These are phyloP conservation scores for Phoronis australis DNA, from an alignment of 2,888 invertebrate genomes.

Conservation along the genomic window DNA sequence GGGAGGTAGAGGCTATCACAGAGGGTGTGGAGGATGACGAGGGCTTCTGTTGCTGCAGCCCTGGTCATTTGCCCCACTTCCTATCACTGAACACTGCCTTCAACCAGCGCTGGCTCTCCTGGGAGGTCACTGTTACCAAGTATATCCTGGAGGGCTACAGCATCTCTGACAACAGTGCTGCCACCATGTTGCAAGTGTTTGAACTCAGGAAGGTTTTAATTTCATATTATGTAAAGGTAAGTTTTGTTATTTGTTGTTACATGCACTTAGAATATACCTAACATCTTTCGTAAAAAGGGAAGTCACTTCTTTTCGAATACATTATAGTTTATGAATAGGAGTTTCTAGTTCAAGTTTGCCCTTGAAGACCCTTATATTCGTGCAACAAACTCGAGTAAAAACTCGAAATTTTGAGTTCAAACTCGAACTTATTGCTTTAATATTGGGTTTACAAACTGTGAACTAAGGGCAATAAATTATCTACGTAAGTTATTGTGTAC, in stretches of 20 bases:
- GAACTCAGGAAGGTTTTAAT: constrained; percentile 95
- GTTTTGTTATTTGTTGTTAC: constrained; percentile 13
- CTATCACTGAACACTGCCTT: constrained; percentile 95
- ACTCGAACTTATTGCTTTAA: too few relatives aligned
- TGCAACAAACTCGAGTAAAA: too few relatives aligned
- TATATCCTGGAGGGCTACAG: constrained; percentile 98
- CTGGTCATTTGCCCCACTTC: constrained; percentile 80
- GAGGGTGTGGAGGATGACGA: constrained; percentile 95
- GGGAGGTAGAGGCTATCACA: constrained; percentile 91
- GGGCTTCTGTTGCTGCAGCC: constrained; percentile 87
- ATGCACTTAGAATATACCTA: too few relatives aligned
- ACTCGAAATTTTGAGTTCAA: too few relatives aligned
- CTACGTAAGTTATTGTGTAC: too few relatives aligned
- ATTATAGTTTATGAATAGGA: too few relatives aligned
- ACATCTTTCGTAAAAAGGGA: too few relatives aligned
- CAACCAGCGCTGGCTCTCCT: constrained; percentile 93
- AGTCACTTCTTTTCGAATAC: too few relatives aligned
- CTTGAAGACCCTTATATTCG: too few relatives aligned
- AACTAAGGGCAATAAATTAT: too few relatives aligned
- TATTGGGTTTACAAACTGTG: too few relatives aligned
- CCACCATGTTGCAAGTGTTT: constrained; percentile 94
- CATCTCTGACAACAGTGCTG: constrained; percentile 95
- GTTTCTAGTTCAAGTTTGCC: too few relatives aligned
- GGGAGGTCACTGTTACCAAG: constrained; percentile 91
- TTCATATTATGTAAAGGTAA: constrained; percentile 93